Percentiles rank a stretch among this genome's conserved stretches.
Conservation (phyloP, 2,113 vertebrate species). For the Oceanodroma tethys region DNA sequence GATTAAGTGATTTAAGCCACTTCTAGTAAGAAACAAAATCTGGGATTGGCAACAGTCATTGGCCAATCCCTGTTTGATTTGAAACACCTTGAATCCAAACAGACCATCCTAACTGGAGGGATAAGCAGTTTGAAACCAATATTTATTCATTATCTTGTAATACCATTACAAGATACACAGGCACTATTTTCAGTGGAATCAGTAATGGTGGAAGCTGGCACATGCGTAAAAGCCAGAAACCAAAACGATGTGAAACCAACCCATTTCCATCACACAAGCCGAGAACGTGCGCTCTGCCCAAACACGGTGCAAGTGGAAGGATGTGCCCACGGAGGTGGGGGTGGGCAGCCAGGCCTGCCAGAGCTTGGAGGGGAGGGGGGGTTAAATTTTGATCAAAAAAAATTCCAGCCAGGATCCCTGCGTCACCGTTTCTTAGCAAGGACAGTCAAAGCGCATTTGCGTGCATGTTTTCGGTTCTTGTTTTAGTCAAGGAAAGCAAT, state of each 20-base stretch:
- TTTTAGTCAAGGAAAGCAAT: not conserved
- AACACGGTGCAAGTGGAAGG: not conserved
- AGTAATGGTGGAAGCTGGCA: not conserved
- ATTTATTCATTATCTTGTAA: not conserved
- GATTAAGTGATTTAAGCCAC: slow-evolving; percentile 1
- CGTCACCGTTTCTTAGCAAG: not conserved
- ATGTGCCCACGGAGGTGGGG: accelerated
- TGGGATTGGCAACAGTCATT: not conserved
- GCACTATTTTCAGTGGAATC: not conserved
- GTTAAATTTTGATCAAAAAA: not conserved
- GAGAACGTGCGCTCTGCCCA: accelerated
- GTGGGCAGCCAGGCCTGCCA: not conserved
- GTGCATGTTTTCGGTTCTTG: not conserved
- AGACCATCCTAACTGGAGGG: not conserved
- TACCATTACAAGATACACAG: not conserved
- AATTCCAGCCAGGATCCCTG: not conserved
- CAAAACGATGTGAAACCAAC: accelerated
- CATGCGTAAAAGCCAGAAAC: not conserved
- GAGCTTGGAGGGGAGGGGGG: not conserved
- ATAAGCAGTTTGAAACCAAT: not conserved
- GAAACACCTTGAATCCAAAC: not conserved
- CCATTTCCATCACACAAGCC: not conserved
- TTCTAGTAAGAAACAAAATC: not conserved
- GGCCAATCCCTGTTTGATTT: not conserved
- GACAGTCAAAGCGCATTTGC: not conserved